phyloP scores from a whole-genome alignment of 2,113 vertebrate genomes.

The Charadrius vociferus region DNA sequence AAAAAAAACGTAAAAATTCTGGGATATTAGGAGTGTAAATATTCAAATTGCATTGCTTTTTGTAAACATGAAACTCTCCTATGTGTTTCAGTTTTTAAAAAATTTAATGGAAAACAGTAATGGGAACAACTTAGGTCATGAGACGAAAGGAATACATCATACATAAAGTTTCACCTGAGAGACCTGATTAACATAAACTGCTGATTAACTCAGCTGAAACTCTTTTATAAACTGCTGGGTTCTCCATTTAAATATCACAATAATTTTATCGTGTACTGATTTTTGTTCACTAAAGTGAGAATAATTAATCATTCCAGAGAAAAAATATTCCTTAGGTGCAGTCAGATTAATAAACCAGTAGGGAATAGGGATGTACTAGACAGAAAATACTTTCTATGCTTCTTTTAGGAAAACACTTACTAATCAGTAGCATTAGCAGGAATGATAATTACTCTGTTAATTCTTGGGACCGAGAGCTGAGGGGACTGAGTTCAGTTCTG shows the following conservation, averaged over 20 bases:
- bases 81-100: neutral
- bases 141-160: neutral
- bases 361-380: neutral
- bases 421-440: neutral
- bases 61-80: neutral
- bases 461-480: neutral
- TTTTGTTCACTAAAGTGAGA: neutral
- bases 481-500: neutral
- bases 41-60: neutral
- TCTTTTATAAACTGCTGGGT: neutral
- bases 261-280: neutral
- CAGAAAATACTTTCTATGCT: neutral
- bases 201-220: neutral
- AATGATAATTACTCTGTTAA: neutral
- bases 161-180: neutral
- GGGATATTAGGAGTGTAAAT: neutral
- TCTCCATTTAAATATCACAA: neutral
- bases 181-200: neutral
- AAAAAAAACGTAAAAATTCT: neutral
- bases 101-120: neutral
- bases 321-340: neutral
- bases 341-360: neutral
- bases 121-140: neutral
- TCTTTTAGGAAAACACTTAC: neutral
- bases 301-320: neutral